Percentiles rank a stretch among this genome's conserved stretches.
Evolutionary conservation across 2,888 invertebrate species (phyloP).

Genomic region (Hermaeophaga mercurialis): DNA sequence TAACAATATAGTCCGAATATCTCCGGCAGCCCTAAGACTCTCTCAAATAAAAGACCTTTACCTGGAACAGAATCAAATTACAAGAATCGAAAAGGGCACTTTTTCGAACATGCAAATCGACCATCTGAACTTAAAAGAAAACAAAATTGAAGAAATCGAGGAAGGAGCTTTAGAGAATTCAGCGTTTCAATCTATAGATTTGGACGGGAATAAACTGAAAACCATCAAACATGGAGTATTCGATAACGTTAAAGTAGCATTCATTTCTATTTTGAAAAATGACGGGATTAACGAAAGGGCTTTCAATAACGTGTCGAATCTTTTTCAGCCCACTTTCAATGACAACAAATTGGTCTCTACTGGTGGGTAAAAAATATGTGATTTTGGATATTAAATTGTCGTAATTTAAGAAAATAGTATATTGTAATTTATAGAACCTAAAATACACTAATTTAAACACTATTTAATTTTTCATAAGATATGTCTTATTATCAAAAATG

Average conservation of each 20-base stretch:
- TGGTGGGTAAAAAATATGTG: slow-evolving; percentile 1
- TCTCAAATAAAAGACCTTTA: slow-evolving; percentile 13
- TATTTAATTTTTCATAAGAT: no score
- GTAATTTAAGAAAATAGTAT: no score
- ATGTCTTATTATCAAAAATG: no score
- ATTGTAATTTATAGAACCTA: no score
- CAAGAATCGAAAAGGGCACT: slow-evolving; percentile 2
- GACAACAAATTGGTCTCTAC: neutral
- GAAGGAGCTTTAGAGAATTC: slow-evolving; percentile 21
- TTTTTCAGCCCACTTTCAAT: neutral
- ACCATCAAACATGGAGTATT: slow-evolving; percentile 18
- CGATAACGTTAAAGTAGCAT: slow-evolving; percentile 16
- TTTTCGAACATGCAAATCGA: slow-evolving; percentile 18
- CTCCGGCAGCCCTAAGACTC: slow-evolving; percentile 9
- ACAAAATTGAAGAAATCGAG: slow-evolving; percentile 22
- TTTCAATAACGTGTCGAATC: slow-evolving; percentile 22
- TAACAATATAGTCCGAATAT: slow-evolving; percentile 18
- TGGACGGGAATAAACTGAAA: slow-evolving; percentile 26
- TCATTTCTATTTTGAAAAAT: slow-evolving; percentile 22
- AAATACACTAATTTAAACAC: no score
- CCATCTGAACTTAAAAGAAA: slow-evolving; percentile 18
- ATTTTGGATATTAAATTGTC: slow-evolving; percentile 12
- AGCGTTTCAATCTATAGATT: slow-evolving; percentile 14
- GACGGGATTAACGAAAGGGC: slow-evolving; percentile 19
- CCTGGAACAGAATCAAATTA: slow-evolving; percentile 17